Base-by-base conservation (phyloP, 2,797 vertebrate species). In the Lutjanus campechanus region DNA sequence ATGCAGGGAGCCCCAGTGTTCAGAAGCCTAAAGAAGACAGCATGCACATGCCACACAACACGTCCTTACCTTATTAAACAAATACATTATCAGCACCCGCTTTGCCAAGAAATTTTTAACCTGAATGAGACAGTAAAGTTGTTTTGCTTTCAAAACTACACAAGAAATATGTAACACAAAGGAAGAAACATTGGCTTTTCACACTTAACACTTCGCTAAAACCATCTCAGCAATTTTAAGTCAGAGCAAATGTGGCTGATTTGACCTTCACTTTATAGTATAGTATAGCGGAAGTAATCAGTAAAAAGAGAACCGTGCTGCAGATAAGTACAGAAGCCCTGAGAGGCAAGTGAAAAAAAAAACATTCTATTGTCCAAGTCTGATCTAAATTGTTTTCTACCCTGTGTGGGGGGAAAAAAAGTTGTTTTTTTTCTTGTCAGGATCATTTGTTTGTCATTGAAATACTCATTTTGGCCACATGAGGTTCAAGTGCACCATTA, bases 61-160 rank as follows among this genome's bases (percentile, higher is more conserved):
- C 5, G 54, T 40, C 41, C 96, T 97, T 96, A 99, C 98, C 98
- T 99, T 99, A 91, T 96, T 98, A 94, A 99, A 98, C 90, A 99
- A 97, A 96, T 99, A 99, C 95, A 97, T 96, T 91, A 99, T 96
- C 95, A 98, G 93, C 51, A 95, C 97, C 75, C 98, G 96, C 94
- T 95, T 98, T 86, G 96, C 95, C 94, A 99, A 90, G 92, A 98
- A 99, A 90, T 68, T 91, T 96, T 97, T 99, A 82, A 98, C 95
- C 98, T 99, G 95, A 88, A 91, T 85, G 88, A 83, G 90, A 92
- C 77, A 94, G 81, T 73, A 76, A 55, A 85, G 53, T 76, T 86
- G 75, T 81, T 82, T 82, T 69, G 43, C 59, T 65, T 65, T 81
- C 25, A 73, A 50, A 75, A 25, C 5, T 41, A 22, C 5, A 44